Base-by-base conservation (phyloP, 2,113 vertebrate species). In the Ailuropoda melanoleuca region DNA sequence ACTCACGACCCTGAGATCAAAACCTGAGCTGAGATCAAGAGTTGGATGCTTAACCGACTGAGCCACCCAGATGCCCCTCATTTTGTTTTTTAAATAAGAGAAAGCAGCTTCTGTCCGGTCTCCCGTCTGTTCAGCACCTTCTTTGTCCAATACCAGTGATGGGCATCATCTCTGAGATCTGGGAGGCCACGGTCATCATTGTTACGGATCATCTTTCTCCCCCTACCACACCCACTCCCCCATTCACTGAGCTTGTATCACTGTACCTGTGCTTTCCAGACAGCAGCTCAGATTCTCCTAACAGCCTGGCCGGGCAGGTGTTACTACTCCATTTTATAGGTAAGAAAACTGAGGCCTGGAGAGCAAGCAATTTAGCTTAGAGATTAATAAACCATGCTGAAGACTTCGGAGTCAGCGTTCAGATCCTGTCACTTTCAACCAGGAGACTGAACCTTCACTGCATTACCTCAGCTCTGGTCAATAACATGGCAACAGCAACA, bases 141-240 rank as follows among this genome's bases (percentile, higher is more conserved):
- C 72, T 56, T 74, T 93, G 23, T 56, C 13, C 37, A 81, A 17
- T 12, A 48, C 50, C 4, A 39, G 62, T 43, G 60, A 24, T 1
- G 46, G 24, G 26, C 14, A 0, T 74, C 70, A 46, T 18, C 56
- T 88, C 43, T 26, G 60, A 80, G 70, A 64, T 13, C 48, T 34
- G 48, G 37, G 18, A 21, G 7, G 29, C 48, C 43, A 23, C 1
- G 4, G 0, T 66, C 13, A 26, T 21, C 66, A n/a, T 46, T 19
- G 19, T 64, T 9, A 14, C 0, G 1, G 14, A 8, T 1, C 2
- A 10, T 37, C n/a, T 24, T 18, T 3, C 1, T 9, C 55, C 8
- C 1, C 1, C 14, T 13, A 14, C 23, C 29, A 13, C 6, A 21
- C 29, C 29, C 1, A 8, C 5, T 24, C 29, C 2, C 6, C 29